These are phyloP conservation scores for Dendropsophus ebraccatus DNA, from an alignment of 2,113 vertebrate species.

Conservation along the genomic window DNA sequence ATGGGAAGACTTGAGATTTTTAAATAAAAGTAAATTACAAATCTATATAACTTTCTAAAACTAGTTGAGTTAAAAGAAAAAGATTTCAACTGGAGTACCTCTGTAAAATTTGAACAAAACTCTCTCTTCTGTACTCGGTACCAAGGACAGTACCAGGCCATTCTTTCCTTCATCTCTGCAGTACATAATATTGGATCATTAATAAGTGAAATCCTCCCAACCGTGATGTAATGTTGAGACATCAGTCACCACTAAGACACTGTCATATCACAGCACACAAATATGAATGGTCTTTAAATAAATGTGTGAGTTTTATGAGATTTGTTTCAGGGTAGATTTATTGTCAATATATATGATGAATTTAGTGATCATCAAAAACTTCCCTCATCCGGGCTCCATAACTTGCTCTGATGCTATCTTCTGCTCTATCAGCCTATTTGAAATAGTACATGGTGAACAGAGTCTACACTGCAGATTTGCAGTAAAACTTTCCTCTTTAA, in stretches of 20 bases:
- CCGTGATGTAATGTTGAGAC: not conserved
- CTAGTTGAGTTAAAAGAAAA: too few species aligned
- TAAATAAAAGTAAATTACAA: too few species aligned
- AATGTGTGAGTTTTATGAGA: not conserved
- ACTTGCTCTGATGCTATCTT: constrained; percentile 8
- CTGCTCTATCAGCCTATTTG: constrained; percentile 24
- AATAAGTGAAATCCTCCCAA: not conserved
- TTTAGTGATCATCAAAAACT: constrained; percentile 25
- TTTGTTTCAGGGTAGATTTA: constrained; percentile 8
- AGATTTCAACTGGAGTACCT: too few species aligned
- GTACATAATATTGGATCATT: not conserved
- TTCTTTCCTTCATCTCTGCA: not conserved
- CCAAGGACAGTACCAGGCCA: not conserved
- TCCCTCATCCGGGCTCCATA: constrained; percentile 12
- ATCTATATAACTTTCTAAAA: too few species aligned
- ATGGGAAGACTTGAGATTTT: too few species aligned
- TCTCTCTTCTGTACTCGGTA: not conserved
- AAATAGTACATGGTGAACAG: not conserved
- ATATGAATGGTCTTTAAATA: not conserved
- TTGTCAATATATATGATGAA: not conserved
- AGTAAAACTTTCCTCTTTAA: constrained; percentile 17
- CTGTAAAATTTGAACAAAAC: not conserved
- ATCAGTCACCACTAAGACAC: not conserved
- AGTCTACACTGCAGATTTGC: constrained; percentile 15
- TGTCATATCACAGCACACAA: not conserved